Percentiles rank a stretch among this genome's conserved stretches.
Conservation (phyloP, 1,140 invertebrate species). For the Drosophila nannoptera region DNA sequence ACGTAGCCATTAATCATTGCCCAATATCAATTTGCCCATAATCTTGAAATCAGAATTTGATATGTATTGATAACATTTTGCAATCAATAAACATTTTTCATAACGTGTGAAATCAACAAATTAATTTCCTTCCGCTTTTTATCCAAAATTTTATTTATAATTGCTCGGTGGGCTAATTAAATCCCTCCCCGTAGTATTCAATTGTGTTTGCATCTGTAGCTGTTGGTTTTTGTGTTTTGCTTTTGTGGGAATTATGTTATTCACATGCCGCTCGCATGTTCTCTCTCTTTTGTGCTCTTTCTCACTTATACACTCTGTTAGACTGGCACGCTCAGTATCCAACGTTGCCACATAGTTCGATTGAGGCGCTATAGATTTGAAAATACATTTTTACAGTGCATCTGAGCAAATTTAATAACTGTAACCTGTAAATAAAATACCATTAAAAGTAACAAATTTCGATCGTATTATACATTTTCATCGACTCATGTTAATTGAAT, state of each 20-base stretch:
- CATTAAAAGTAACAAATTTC: too few relatives aligned
- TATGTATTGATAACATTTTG: slow-evolving; percentile 5
- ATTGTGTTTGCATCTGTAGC: slow-evolving; percentile 23
- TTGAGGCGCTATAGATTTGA: not conserved
- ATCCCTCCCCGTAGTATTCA: slow-evolving; percentile 11
- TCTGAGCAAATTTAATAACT: not conserved
- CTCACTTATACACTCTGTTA: not conserved
- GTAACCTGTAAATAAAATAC: not conserved
- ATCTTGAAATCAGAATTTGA: slow-evolving; percentile 13
- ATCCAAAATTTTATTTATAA: slow-evolving; percentile 16
- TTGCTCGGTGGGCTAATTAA: slow-evolving; percentile 26
- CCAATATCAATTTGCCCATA: slow-evolving; percentile 8
- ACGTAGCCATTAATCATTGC: not conserved
- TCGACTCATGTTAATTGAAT: not conserved
- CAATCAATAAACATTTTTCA: not conserved
- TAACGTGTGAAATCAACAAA: slow-evolving; percentile 11
- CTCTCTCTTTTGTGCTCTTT: slow-evolving; percentile 1
- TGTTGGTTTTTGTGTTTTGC: slow-evolving; percentile 25
- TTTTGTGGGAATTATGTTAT: slow-evolving; percentile 28
- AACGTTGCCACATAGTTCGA: slow-evolving; percentile 29
- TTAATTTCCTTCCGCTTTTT: slow-evolving; percentile 11
- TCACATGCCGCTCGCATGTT: slow-evolving; percentile 16
- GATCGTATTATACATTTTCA: not conserved
- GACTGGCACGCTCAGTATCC: slow-evolving; percentile 7
- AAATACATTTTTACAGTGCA: not conserved